phyloP scores from a whole-genome alignment of 2,113 vertebrate genomes.

The Pteruthius melanotis region DNA sequence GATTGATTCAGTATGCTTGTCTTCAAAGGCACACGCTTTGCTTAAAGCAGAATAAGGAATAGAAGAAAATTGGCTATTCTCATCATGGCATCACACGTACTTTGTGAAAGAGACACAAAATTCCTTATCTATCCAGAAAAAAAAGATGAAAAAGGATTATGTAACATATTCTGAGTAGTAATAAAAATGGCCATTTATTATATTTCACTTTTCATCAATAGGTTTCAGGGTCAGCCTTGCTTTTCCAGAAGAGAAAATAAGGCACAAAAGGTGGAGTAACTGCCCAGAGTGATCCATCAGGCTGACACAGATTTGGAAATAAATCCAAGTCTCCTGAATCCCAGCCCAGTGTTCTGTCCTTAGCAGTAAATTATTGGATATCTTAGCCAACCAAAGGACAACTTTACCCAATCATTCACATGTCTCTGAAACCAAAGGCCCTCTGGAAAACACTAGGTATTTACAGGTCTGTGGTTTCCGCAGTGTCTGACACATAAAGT shows the following conservation, averaged over 20 bases:
- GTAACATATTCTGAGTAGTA: background rate
- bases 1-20: background rate
- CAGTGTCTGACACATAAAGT: background rate
- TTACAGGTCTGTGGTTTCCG: background rate
- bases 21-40: background rate
- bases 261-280: background rate
- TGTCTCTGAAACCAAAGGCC: background rate
- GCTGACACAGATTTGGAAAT: background rate
- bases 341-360: background rate
- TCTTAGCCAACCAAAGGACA: background rate
- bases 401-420: background rate
- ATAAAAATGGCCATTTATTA: background rate
- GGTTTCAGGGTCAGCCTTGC: background rate
- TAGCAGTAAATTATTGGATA: background rate
- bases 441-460: background rate
- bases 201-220: background rate
- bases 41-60: background rate
- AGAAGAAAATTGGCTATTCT: background rate
- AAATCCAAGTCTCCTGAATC: slow-evolving; percentile 7
- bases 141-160: background rate
- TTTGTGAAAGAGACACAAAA: background rate
- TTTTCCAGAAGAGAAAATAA: background rate
- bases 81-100: background rate
- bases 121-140: background rate
- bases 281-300: background rate